phyloP scores from a whole-genome alignment of 2,797 vertebrate species.

The Pseudochromis fuscus region DNA sequence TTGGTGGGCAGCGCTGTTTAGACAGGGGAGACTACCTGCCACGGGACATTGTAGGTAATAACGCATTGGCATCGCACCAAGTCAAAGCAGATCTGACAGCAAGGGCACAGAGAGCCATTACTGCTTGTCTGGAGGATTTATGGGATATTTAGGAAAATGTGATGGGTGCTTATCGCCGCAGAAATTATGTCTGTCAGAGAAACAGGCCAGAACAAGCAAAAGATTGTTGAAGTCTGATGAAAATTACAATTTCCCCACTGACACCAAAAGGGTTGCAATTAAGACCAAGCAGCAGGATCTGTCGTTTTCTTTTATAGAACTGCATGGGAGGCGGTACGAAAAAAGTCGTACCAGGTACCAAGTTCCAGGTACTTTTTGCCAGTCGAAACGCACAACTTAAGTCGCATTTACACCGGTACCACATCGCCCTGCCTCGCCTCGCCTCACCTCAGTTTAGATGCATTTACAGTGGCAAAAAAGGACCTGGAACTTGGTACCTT shows the following conservation, averaged over 20 bases:
- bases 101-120: slow-evolving; percentile 76
- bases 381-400: no score
- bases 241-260: slow-evolving; percentile 2
- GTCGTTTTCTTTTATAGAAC: no score
- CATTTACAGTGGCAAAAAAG: no score
- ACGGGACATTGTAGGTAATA: slow-evolving; percentile 70
- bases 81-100: slow-evolving; percentile 80
- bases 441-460: no score
- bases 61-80: slow-evolving; percentile 60
- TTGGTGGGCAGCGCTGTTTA: slow-evolving; percentile 70
- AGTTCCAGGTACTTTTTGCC: no score
- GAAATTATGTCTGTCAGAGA: slow-evolving; percentile 63
- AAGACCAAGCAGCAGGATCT: neutral
- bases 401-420: no score
- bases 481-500: no score
- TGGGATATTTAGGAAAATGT: slow-evolving; percentile 76
- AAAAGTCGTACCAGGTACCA: no score
- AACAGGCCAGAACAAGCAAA: slow-evolving; percentile 29
- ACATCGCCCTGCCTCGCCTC: no score
- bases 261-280: neutral
- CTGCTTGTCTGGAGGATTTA: slow-evolving; percentile 80
- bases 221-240: slow-evolving; percentile 17
- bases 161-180: slow-evolving; percentile 72
- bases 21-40: slow-evolving; percentile 73
- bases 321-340: no score